Conservation (phyloP, 2,888 invertebrate species). For the Zaprionus lineosus region DNA sequence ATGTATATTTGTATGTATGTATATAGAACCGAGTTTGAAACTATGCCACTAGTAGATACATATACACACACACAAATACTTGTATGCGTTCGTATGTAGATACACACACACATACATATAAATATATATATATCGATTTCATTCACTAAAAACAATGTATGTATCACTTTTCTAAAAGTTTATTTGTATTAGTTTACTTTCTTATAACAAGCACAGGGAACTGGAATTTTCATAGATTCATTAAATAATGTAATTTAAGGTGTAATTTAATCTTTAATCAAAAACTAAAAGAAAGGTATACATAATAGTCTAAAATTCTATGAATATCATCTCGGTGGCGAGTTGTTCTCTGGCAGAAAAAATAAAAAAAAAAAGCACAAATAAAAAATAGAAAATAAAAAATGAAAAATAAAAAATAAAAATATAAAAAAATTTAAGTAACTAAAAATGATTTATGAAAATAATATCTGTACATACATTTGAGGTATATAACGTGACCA, state of each 20-base stretch:
- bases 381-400: slow-evolving; percentile 3
- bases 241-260: slow-evolving; percentile 43
- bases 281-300: slow-evolving; percentile 55
- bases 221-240: slow-evolving; percentile 61
- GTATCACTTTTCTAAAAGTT: slow-evolving; percentile 71
- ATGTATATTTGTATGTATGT: not conserved
- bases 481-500: slow-evolving; percentile 61
- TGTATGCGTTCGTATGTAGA: too few relatives aligned
- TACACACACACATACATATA: too few relatives aligned
- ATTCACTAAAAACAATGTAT: slow-evolving; percentile 58
- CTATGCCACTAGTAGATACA: slow-evolving; percentile 13
- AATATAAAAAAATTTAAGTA: too few relatives aligned
- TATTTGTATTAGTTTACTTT: slow-evolving; percentile 63
- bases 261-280: slow-evolving; percentile 33
- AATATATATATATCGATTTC: slow-evolving; percentile 15
- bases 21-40: slow-evolving; percentile 15
- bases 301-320: slow-evolving; percentile 54
- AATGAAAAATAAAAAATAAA: too few relatives aligned
- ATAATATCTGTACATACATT: slow-evolving; percentile 68
- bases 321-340: slow-evolving; percentile 75
- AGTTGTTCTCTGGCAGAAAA: slow-evolving; percentile 70
- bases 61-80: too few relatives aligned
- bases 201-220: slow-evolving; percentile 74
- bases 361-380: too few relatives aligned
- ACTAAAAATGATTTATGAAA: slow-evolving; percentile 31